phyloP scores from a whole-genome alignment of 2,113 vertebrate genomes.

The Xiphophorus couchianus region DNA sequence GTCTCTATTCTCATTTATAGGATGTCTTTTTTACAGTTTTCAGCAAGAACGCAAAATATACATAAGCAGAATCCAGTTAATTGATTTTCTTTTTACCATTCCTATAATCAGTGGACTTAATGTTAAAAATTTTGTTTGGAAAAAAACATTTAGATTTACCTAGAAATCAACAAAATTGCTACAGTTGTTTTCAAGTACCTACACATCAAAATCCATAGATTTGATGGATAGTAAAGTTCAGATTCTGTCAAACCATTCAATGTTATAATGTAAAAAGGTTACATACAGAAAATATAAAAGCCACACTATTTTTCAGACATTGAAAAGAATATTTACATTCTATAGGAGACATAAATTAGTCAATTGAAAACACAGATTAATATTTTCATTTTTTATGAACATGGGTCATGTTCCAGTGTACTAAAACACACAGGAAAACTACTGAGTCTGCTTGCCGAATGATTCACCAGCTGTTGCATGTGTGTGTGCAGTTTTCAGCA shows the following conservation, averaged over 20 bases:
- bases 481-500: constrained; percentile 54
- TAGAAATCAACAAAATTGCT: neutral
- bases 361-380: too few relatives aligned
- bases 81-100: too few relatives aligned
- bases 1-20: neutral
- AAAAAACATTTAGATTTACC: neutral
- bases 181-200: neutral
- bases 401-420: too few relatives aligned
- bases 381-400: too few relatives aligned
- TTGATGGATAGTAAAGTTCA: neutral
- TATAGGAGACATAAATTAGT: too few relatives aligned
- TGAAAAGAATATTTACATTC: too few relatives aligned
- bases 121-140: neutral
- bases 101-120: neutral
- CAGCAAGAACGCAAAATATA: neutral
- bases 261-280: too few relatives aligned
- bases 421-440: constrained; percentile 16
- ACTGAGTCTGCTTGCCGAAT: constrained; percentile 38
- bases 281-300: too few relatives aligned
- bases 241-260: neutral
- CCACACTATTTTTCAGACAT: too few relatives aligned
- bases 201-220: neutral
- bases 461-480: constrained; percentile 43
- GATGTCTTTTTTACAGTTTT: neutral
- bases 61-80: neutral